Conservation (phyloP, 2,888 invertebrate genomes). For the Harpalus rubripes region DNA sequence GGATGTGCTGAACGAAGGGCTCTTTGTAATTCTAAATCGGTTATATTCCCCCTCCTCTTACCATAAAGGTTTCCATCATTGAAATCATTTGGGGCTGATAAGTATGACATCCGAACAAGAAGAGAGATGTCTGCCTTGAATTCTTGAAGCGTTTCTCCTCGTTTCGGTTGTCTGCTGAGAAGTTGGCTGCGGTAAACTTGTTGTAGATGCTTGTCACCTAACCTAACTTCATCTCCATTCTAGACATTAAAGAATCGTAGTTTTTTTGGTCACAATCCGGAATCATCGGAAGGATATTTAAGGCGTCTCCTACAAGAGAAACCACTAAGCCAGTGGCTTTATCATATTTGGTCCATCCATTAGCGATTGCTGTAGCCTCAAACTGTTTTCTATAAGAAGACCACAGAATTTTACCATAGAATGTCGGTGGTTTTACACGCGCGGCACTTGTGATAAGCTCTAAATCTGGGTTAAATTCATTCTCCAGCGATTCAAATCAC, state of each 20-base stretch:
- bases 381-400: background rate
- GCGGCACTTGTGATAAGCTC: background rate
- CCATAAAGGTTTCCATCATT: background rate
- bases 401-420: background rate
- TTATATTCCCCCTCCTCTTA: background rate
- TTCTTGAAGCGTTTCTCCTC: background rate
- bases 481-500: background rate
- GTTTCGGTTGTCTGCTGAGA: constrained; percentile 10
- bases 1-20: background rate
- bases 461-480: background rate
- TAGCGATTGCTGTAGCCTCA: background rate
- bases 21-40: background rate
- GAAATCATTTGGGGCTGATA: background rate
- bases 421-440: background rate
- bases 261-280: background rate
- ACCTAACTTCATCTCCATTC: background rate
- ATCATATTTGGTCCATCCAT: no score
- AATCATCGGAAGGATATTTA: constrained; percentile 11
- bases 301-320: background rate
- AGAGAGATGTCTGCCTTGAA: background rate
- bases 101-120: background rate
- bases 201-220: background rate
- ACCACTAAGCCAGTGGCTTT: background rate
- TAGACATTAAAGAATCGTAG: constrained; percentile 10
- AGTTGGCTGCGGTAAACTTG: no score